Conservation (phyloP, 2,888 invertebrate species). For the Eilema sororculum region DNA sequence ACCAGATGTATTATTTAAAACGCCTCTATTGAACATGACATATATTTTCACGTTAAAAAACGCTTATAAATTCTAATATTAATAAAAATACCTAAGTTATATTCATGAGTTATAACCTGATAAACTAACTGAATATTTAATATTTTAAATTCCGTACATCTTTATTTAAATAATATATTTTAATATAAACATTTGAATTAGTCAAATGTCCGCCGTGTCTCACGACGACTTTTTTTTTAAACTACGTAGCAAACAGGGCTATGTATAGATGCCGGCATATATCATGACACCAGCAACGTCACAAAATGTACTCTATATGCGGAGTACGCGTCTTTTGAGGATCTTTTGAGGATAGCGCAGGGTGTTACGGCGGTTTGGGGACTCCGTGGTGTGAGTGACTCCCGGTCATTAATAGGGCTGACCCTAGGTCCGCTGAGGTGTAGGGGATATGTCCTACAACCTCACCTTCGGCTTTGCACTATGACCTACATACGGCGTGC, state of each 20-base stretch:
- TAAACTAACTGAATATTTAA: background rate
- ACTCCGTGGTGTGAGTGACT: too few relatives aligned
- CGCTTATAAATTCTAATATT: background rate
- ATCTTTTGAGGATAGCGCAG: too few relatives aligned
- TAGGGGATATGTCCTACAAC: too few relatives aligned
- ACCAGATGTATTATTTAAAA: background rate
- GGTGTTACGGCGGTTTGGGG: too few relatives aligned
- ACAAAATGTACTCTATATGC: too few relatives aligned
- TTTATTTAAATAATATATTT: background rate
- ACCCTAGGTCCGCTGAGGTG: too few relatives aligned
- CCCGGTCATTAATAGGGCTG: too few relatives aligned
- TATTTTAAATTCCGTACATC: background rate
- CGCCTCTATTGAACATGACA: background rate
- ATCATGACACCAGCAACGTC: too few relatives aligned
- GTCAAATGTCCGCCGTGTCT: background rate
- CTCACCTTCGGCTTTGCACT: too few relatives aligned
- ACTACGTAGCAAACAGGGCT: background rate
- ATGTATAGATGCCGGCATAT: background rate
- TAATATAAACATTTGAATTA: background rate
- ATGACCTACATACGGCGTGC: too few relatives aligned
- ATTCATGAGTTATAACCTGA: background rate
- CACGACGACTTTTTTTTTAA: background rate
- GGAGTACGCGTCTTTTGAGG: too few relatives aligned
- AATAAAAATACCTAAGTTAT: background rate
- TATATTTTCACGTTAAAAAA: background rate